Conservation (phyloP, 2,113 vertebrate species). For the Cavia aperea region DNA sequence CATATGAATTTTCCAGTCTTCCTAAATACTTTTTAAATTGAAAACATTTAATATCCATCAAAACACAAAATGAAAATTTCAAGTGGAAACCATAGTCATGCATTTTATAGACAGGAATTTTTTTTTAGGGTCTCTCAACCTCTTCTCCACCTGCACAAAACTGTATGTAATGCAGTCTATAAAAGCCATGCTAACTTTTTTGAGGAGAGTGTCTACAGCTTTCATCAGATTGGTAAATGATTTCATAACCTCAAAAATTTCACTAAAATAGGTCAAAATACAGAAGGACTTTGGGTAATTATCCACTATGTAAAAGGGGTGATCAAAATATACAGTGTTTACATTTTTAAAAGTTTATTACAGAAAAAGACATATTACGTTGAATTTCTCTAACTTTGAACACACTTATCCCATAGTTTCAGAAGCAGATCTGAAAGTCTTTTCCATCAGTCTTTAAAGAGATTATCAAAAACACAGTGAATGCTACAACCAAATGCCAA, state of each 20-base stretch:
- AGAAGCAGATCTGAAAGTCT: not conserved
- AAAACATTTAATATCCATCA: constrained; percentile 5
- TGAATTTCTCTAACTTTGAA: not conserved
- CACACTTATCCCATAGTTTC: not conserved
- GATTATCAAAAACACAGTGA: not conserved
- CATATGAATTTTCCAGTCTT: not conserved
- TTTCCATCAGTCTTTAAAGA: not conserved
- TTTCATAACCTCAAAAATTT: not conserved
- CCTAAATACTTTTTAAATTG: constrained; percentile 2
- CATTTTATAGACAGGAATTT: not conserved
- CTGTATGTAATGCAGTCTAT: rapidly evolving
- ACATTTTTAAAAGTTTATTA: not conserved
- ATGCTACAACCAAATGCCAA: not conserved
- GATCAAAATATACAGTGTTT: not conserved
- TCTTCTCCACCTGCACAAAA: not conserved
- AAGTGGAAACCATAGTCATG: not conserved
- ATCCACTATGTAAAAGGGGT: not conserved
- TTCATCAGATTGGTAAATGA: not conserved
- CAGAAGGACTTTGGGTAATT: not conserved
- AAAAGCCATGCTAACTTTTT: not conserved
- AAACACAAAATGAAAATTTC: not conserved
- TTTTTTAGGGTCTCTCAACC: not conserved
- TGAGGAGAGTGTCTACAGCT: not conserved
- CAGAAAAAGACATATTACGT: not conserved
- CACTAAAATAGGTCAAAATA: not conserved